A percentile compares a stretch with the other conserved stretches of the same genome.
phyloP scores from a whole-genome alignment of 2,797 vertebrate genomes.

The Tamandua tetradactyla region DNA sequence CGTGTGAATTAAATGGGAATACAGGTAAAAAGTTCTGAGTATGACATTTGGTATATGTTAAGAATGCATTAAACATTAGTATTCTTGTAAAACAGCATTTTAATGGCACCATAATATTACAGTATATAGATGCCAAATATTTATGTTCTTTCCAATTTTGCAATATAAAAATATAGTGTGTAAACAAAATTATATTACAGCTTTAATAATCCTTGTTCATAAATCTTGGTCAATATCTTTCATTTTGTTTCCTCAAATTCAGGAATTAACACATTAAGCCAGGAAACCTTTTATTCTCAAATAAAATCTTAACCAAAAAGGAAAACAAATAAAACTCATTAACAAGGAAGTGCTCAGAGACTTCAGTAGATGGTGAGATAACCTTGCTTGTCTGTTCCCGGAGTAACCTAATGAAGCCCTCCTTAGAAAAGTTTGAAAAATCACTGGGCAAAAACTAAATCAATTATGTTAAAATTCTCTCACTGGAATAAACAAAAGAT shows the following conservation, averaged over 20 bases:
- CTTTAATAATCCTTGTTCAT: not conserved
- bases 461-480: not conserved
- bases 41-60: not conserved
- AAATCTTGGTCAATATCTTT: conserved; percentile 28
- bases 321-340: conserved; percentile 49
- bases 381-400: not conserved
- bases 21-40: not conserved
- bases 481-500: not conserved
- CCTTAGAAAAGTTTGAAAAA: not conserved
- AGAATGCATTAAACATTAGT: not conserved
- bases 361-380: not conserved
- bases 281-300: conserved; percentile 58
- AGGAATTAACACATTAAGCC: conserved; percentile 10
- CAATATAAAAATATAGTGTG: not conserved
- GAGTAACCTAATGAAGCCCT: not conserved
- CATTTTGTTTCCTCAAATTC: conserved; percentile 53
- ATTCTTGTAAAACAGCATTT: not conserved
- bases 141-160: not conserved
- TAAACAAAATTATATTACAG: not conserved
- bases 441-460: not conserved
- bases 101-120: not conserved
- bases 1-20: not conserved
- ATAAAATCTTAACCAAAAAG: conserved; percentile 52
- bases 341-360: not conserved
- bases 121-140: not conserved